Base-by-base conservation (phyloP, 2,113 vertebrate genomes). In the Shinisaurus crocodilurus region DNA sequence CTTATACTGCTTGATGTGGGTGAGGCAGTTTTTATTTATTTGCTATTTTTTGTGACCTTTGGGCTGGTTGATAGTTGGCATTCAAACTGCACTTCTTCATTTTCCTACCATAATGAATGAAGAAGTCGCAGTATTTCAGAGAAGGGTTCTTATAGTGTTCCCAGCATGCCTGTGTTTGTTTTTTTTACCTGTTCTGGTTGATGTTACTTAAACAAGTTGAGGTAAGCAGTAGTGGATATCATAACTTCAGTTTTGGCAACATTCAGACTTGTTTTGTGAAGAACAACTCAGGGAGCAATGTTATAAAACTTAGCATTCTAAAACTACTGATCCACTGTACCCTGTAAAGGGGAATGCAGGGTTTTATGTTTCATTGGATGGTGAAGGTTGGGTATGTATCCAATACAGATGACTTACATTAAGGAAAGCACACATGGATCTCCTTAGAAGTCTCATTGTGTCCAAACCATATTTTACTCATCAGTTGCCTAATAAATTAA, bases 41-140 rank as follows among this genome's bases (percentile, higher is more conserved):
- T 89, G 67, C 34, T 70, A 45, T 89, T 1, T 45, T 82, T 88
- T 94, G 34, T 89, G 65, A 90, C 34, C 23, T 37, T 87, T 87
- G 79, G 67, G 1, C 20, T 27, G 1, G 1, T 90, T 90, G 3
- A 54, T 87, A 54, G 3, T 70, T 89, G 0, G 75, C 82, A 50
- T 45, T 89, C 25, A 60, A 3, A 12, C 27, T 84, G 32, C 91
- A 37, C 50, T 82, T 93, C 34, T 80, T 13, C 34, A 85, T 72
- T 29, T 88, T 89, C 16, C 3, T 25, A 10, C 10, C 29, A 37
- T 29, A 77, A 74, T 88, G 15, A 25, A 43, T 84, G 57, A 76
- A 82, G 82, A 75, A 1, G 20, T 50, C 20, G 18, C 65, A 79
- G 81, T 50, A 45, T 43, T 60, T 84, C 27, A 88, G 77, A 6